Evolutionary conservation across 1,140 invertebrate species (phyloP), one percentile per base, ranked within the genome.

Genomic region (Drosophila pseudoananassae): DNA sequence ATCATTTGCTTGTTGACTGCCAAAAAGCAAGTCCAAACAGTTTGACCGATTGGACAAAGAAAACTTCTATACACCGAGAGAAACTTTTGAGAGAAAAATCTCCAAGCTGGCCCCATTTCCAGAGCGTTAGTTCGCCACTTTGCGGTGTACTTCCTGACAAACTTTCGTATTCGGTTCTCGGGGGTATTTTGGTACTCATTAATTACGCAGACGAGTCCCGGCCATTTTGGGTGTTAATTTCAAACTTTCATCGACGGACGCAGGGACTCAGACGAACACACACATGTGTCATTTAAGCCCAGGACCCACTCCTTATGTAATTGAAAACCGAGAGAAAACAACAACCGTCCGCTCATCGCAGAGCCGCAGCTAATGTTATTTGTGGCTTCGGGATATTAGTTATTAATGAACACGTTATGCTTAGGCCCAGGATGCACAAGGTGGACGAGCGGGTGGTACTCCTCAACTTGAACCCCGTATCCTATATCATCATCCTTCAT

Each of bases 291-390:
- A 83, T 68, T 68, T 55, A 60, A 58, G 54, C 43, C 20, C 20
- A 38, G 5, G 14, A 45, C 56, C 78, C 64, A 66, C 60, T 81
- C 57, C 69, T 71, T 57, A 60, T 87, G 82, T 87, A 87, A 87
- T 78, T 88, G 78, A 87, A 87, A 87, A 78, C 82, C 82, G 74
- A 87, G 60, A 56, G 60, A 78, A 88, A 88, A 87, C 75, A 82
- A 88, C 83, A 88, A 72, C 63, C 61, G 51, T 15, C 15, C 27
- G 43, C 43, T 46, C 38, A 49, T 79, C 23, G 43, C 43, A 36
- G 29, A 45, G 71, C 25, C 25, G 4, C 81, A 49, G 76, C 81
- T 87, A 78, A 87, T 87, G 78, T 79, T 87, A 78, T 88, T 82
- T 82, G 83, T 64, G 70, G 75, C 78, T 80, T 64, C 75, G 49